phyloP scores from a whole-genome alignment of 2,797 vertebrate genomes.

The Mus spretus region DNA sequence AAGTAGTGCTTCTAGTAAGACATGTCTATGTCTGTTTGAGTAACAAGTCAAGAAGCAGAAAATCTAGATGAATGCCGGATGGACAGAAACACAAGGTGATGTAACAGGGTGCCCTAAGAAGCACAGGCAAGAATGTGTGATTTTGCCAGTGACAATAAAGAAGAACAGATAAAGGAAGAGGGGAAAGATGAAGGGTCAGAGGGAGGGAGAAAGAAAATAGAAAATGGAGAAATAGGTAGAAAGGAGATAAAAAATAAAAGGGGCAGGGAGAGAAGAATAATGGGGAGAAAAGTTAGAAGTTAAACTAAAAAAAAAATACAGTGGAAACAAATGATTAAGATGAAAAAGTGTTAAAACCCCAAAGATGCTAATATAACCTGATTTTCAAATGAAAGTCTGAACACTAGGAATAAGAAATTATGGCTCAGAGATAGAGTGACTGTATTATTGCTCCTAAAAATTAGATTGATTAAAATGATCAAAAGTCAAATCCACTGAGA shows the following conservation, averaged over 20 bases:
- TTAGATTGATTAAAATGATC: slow-evolving; percentile 37
- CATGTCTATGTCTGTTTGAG: not conserved
- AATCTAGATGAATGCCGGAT: not conserved
- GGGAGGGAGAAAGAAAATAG: too few relatives aligned
- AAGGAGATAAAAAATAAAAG: not conserved
- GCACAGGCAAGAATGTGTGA: not conserved
- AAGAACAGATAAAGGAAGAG: not conserved
- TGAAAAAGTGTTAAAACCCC: slow-evolving; percentile 25
- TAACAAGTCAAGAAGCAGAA: slow-evolving; percentile 22
- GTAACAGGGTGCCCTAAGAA: not conserved
- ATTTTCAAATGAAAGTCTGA: slow-evolving; percentile 8
- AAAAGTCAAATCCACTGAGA: slow-evolving; percentile 33
- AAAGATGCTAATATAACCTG: slow-evolving; percentile 17
- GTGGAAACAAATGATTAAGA: slow-evolving; percentile 24
- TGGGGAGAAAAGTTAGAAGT: slow-evolving; percentile 34
- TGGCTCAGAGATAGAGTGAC: not conserved
- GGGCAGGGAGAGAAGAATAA: not conserved
- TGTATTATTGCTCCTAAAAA: slow-evolving; percentile 10
- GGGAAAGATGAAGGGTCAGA: not conserved
- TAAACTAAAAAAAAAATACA: slow-evolving; percentile 17
- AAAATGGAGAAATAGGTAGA: not conserved
- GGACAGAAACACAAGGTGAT: not conserved
- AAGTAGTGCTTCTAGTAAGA: slow-evolving; percentile 15
- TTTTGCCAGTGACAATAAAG: not conserved
- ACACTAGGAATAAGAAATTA: not conserved